Percentiles rank a stretch among this genome's conserved stretches.
These are phyloP conservation scores for Acrocephalus kingi DNA, from an alignment of 2,113 vertebrate genomes.

Conservation along the genomic window DNA sequence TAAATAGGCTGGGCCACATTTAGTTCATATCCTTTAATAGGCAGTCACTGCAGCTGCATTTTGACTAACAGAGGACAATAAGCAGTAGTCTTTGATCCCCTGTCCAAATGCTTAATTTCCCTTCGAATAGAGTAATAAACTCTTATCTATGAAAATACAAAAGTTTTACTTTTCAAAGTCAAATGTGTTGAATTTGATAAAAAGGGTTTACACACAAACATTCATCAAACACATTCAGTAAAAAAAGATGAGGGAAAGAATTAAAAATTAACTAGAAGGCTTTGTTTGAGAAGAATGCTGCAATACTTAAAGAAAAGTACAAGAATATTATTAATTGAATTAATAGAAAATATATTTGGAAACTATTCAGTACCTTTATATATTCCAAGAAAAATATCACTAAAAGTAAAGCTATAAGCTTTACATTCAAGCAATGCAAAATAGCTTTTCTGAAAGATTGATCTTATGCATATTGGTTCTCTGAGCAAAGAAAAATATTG, in stretches of 20 bases:
- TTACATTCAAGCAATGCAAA: background rate
- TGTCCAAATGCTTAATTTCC: background rate
- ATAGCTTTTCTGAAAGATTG: background rate
- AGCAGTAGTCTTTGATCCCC: background rate
- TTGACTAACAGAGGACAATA: background rate
- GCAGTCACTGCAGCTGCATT: background rate
- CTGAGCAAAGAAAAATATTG: slow-evolving; percentile 12
- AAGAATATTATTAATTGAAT: background rate
- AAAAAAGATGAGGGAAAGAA: background rate
- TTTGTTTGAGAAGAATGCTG: background rate
- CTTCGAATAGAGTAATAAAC: background rate
- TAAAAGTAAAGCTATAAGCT: background rate
- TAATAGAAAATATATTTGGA: background rate
- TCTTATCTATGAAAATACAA: background rate
- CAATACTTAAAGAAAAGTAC: background rate
- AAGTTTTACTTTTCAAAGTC: slow-evolving; percentile 8
- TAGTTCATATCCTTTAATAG: background rate
- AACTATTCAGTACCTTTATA: background rate
- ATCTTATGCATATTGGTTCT: background rate
- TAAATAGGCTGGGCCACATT: background rate
- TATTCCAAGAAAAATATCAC: background rate
- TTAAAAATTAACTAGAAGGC: background rate
- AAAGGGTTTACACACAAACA: background rate
- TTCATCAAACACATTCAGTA: background rate
- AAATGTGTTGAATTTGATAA: background rate